Base-by-base conservation (phyloP, 92 coral and sea anemone species). In the Zoanthus sansibaricus region DNA sequence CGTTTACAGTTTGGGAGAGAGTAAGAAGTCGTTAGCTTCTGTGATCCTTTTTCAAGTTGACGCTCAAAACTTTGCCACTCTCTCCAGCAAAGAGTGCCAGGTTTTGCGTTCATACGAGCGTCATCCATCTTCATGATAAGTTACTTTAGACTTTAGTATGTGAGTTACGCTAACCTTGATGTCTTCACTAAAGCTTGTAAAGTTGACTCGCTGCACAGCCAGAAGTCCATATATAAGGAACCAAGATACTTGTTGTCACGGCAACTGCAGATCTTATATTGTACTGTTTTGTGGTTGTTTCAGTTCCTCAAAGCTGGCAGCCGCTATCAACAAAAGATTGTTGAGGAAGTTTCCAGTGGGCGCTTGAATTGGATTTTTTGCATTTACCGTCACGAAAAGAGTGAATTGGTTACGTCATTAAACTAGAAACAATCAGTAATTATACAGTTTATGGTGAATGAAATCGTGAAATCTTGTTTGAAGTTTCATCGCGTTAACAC, bases 1-100 rank as follows among this genome's bases (percentile, higher is more conserved):
- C 32, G 79, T 21, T n/a, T 62, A 1, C 25, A 62, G 31, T 18
- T 20, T 62, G 69, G 69, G 6, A 62, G 69, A 5, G 59, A 46
- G n/a, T 72, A 56, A 11, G 32, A 45, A 6, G 42, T 25, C 15
- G 46, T 17, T 5, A 44, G 11, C 33, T 25, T 44, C 30, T n/a
- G 84, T n/a, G 58, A 17, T 7, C 54, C 55, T 45, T 64, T 51
- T 33, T 79, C 45, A 3, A 79, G 25, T 21, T 64, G 72, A 42
- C 62, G 62, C 73, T 79, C 73, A 62, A 79, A 79, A 79, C 84
- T 79, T 79, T 68, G 54, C 84, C 84, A 79, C 10, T 42, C 67
- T 30, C 30, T 37, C 67, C 82, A 31, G 17, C 82, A 76, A 9
- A 12, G 18, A 31, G 82, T 51, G 13, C n/a, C 82, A 5, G 47